These are phyloP conservation scores for Salmo trutta DNA, from an alignment of 2,797 vertebrate species.

Conservation along the genomic window DNA sequence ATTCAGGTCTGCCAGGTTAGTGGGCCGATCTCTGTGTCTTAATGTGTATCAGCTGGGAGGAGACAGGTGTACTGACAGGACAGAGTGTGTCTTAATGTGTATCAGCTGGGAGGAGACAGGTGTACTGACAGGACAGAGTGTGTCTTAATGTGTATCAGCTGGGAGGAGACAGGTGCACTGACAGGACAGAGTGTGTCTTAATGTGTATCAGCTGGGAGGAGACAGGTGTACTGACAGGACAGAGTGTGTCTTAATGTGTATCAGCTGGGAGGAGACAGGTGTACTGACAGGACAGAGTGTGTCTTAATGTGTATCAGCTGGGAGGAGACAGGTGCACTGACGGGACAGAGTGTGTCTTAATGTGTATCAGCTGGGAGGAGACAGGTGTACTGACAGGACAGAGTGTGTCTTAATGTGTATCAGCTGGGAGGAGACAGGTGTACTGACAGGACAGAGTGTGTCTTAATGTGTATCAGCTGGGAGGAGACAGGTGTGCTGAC, in stretches of 20 bases:
- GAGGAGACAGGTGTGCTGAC: constrained; percentile 36
- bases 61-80: constrained; percentile 44
- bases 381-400: too few species aligned
- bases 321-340: constrained; percentile 44
- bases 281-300: too few species aligned
- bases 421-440: constrained; percentile 46
- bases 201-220: constrained; percentile 57
- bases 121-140: too few species aligned
- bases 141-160: constrained; percentile 59
- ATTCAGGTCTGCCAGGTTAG: constrained; percentile 46
- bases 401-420: constrained; percentile 60
- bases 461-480: constrained; percentile 58
- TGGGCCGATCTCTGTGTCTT: constrained; percentile 54
- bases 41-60: constrained; percentile 57
- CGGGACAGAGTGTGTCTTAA: too few species aligned
- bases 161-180: constrained; percentile 42
- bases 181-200: too few species aligned
- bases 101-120: constrained; percentile 53
- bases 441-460: too few species aligned
- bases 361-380: constrained; percentile 57
- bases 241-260: constrained; percentile 57
- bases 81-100: constrained; percentile 56
- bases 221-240: too few species aligned
- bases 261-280: constrained; percentile 51
- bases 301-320: constrained; percentile 58